Conservation (phyloP, 2,113 vertebrate species). For the Speoplatyrhinus poulsoni region DNA sequence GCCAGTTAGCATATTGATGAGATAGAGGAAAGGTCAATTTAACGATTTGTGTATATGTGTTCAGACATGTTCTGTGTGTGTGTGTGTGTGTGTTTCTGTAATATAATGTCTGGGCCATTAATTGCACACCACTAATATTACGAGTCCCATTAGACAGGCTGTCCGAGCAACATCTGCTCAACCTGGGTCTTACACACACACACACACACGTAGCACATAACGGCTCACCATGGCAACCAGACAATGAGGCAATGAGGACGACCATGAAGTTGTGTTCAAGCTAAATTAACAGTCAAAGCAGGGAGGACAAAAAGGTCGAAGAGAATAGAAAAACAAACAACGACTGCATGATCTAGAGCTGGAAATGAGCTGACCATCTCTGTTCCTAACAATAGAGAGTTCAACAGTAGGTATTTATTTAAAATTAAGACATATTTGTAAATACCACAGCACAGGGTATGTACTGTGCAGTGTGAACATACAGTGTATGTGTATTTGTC, state of each 20-base stretch:
- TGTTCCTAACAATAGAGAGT: too few species aligned
- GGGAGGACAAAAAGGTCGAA: constrained; percentile 36
- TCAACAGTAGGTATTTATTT: too few species aligned
- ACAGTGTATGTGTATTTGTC: too few species aligned
- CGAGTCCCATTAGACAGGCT: constrained; percentile 39
- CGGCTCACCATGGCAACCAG: constrained; percentile 67
- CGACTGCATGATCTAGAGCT: background rate
- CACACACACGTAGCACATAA: constrained; percentile 14
- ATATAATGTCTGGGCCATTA: constrained; percentile 33
- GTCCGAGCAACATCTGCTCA: constrained; percentile 45
- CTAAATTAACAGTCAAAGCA: constrained; percentile 34
- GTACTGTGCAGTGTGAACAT: too few species aligned
- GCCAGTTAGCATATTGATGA: constrained; percentile 37
- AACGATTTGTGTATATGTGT: constrained; percentile 8
- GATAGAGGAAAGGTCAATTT: constrained; percentile 41
- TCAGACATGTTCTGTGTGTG: constrained; percentile 11
- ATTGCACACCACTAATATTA: constrained; percentile 48
- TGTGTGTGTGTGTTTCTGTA: background rate
- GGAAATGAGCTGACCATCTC: background rate
- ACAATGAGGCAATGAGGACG: constrained; percentile 36
- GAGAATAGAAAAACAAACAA: constrained; percentile 11
- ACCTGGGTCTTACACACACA: constrained; percentile 11
- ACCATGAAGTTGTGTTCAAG: constrained; percentile 26
- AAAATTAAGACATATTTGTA: too few species aligned
- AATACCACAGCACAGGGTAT: too few species aligned